Evolutionary conservation across 2,797 vertebrate genomes (phyloP), one percentile per base, ranked within the genome.

Genomic region (Helostoma temminkii): DNA sequence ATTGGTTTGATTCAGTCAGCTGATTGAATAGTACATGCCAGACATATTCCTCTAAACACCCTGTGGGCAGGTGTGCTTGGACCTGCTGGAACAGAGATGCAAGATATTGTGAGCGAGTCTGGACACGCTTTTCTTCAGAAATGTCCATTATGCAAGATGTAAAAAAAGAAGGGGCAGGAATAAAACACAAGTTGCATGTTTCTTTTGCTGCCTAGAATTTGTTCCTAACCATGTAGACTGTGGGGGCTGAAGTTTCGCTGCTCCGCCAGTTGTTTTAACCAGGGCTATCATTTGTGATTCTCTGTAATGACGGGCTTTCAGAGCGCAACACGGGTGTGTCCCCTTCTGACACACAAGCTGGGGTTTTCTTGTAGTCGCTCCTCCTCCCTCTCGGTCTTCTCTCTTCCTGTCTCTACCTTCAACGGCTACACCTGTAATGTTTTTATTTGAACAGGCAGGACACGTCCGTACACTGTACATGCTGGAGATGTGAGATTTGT

Each of bases 271-370:
- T 82, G 77, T 86, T 89, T 89, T 81, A 87, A 63, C 25, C 78
- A 93, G 87, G 83, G 80, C 88, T 92, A 90, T 93, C 91, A 92
- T 93, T 93, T 91, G 85, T 87, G 85, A 88, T 89, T 66, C 85
- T 70, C 78, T 41, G 86, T 94, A 94, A 94, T 94, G 91, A 94
- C 68, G 71, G 91, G 86, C 82, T 93, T 89, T 83, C 88, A 78
- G 81, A 79, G 82, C 71, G 79, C 78, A 78, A 71, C 79, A 90
- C 55, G 94, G 94, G 94, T 92, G 93, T 94, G 93, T 93, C 94
- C 70, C 87, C n/a, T n/a, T 78, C 83, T 81, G 85, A 90, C 85
- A 88, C 80, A 83, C 78, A 84, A 89, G 92, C 78, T 80, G 74
- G 79, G 64, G 28, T 88, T 88, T 84, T 87, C 64, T 80, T 79